These are phyloP conservation scores for Arremon brunneinucha DNA, from an alignment of 2,797 vertebrate species.

Conservation along the genomic window DNA sequence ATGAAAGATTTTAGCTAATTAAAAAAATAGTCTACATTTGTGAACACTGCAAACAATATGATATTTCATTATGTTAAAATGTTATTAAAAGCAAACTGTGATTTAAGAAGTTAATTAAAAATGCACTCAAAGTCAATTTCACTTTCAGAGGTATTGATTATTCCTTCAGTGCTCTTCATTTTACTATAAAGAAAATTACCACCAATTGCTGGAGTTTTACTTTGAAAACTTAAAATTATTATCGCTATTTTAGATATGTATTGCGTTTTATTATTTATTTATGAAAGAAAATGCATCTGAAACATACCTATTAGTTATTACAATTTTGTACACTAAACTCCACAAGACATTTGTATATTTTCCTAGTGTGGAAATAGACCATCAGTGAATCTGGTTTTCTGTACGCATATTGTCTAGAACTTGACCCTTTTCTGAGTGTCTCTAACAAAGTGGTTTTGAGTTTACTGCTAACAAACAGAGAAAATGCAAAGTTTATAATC, in stretches of 20 bases:
- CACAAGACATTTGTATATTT: background rate
- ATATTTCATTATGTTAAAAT: background rate
- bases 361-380: background rate
- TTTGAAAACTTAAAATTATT: background rate
- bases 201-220: background rate
- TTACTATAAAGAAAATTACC: background rate
- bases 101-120: constrained; percentile 1
- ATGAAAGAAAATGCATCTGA: background rate
- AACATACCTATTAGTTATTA: background rate
- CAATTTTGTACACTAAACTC: background rate
- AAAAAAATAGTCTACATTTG: background rate
- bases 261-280: background rate
- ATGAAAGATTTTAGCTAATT: background rate
- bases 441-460: background rate
- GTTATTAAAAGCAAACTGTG: background rate
- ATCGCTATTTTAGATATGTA: background rate
- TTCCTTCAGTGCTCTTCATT: background rate
- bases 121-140: background rate
- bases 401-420: background rate
- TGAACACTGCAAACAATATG: background rate
- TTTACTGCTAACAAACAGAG: background rate
- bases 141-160: background rate
- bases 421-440: background rate
- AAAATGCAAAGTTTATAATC: background rate
- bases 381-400: background rate